phyloP scores from a whole-genome alignment of 2,888 invertebrate genomes.

The Phortica magna region DNA sequence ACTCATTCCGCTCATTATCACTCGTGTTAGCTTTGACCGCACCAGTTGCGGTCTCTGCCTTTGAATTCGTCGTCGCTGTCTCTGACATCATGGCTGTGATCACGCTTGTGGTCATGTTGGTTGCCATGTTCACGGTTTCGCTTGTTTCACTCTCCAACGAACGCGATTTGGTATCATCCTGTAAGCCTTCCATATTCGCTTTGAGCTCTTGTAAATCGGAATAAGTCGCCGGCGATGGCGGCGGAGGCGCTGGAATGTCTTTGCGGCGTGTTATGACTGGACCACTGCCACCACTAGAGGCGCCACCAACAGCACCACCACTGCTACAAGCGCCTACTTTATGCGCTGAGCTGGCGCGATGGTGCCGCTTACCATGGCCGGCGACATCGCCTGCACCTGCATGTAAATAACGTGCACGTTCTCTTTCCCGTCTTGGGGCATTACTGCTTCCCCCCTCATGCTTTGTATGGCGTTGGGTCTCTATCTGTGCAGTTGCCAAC shows the following conservation, averaged over 20 bases:
- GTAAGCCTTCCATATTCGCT: slow-evolving; percentile 66
- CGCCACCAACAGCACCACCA: neutral
- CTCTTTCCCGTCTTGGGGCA: slow-evolving; percentile 32
- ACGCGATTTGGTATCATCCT: slow-evolving; percentile 65
- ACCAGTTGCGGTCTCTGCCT: neutral
- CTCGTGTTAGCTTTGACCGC: slow-evolving; percentile 22
- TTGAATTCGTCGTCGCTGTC: neutral
- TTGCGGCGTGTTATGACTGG: slow-evolving; percentile 55
- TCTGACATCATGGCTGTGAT: slow-evolving; percentile 14
- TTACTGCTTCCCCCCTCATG: slow-evolving; percentile 36
- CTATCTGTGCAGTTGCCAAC: neutral
- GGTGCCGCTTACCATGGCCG: slow-evolving; percentile 51
- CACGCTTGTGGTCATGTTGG: slow-evolving; percentile 33
- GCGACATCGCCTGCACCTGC: slow-evolving; percentile 22
- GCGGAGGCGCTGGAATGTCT: slow-evolving; percentile 71
- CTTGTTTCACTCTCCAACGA: slow-evolving; percentile 57
- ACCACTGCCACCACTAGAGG: slow-evolving; percentile 24
- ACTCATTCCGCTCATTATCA: no score
- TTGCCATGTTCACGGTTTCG: slow-evolving; percentile 48
- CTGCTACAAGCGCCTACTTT: slow-evolving; percentile 30
- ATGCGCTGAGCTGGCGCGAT: slow-evolving; percentile 56
- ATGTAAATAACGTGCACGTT: slow-evolving; percentile 38
- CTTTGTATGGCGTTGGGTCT: neutral
- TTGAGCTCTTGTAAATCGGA: slow-evolving; percentile 71
- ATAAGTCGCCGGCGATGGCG: slow-evolving; percentile 72